Evolutionary conservation across 1,140 invertebrate species (phyloP).

Genomic region (Polypedilum vanderplanki): DNA sequence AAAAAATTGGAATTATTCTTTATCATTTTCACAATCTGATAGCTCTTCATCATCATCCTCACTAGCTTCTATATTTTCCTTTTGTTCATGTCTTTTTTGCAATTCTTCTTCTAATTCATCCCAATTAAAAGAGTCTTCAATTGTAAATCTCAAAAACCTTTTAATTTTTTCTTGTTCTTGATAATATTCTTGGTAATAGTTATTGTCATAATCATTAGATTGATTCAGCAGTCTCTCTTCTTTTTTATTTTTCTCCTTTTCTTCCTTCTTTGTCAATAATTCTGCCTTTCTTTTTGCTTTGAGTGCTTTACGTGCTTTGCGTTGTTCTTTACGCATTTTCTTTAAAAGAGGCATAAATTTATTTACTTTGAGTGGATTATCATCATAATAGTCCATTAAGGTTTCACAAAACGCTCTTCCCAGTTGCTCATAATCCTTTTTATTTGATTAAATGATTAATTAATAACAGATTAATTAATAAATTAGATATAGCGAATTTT

Average conservation of each 20-base stretch:
- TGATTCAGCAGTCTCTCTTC: no score
- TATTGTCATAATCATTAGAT: not conserved
- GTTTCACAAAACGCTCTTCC: slow-evolving; percentile 89
- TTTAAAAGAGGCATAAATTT: slow-evolving; percentile 70
- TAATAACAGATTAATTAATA: no score
- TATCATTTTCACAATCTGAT: not conserved
- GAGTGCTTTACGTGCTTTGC: slow-evolving; percentile 44
- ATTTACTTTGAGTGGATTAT: slow-evolving; percentile 76
- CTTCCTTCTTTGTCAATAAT: slow-evolving; percentile 34
- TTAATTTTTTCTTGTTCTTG: not conserved
- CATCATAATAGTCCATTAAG: slow-evolving; percentile 81
- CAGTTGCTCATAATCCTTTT: slow-evolving; percentile 60
- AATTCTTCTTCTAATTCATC: slow-evolving; percentile 9
- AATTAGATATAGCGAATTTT: no score
- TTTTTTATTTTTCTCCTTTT: not conserved
- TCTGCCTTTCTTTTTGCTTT: slow-evolving; percentile 45
- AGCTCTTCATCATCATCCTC: not conserved
- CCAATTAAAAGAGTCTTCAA: not conserved
- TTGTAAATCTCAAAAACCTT: not conserved
- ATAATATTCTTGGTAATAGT: not conserved
- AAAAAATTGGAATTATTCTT: no score
- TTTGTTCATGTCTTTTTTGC: not conserved
- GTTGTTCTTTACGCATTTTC: slow-evolving; percentile 58
- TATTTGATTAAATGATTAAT: slow-evolving; percentile 31
- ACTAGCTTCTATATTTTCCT: not conserved